Evolutionary conservation across 2,888 invertebrate genomes (phyloP).

Genomic region (Conops quadrifasciatus): DNA sequence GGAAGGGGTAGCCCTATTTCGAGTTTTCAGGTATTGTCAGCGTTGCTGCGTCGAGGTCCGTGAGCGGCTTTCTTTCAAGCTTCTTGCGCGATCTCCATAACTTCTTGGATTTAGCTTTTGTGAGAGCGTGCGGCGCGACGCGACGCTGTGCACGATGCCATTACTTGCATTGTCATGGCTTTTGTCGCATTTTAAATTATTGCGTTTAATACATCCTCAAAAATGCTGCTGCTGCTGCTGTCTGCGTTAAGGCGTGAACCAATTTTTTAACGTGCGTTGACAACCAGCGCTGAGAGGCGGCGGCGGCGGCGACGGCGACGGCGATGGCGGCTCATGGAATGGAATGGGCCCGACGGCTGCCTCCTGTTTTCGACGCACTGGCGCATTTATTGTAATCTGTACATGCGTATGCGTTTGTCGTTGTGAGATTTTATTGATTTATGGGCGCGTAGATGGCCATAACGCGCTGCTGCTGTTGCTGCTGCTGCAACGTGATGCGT

Average conservation of each 20-base stretch:
- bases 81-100: slow-evolving; percentile 24
- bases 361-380: not conserved
- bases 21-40: not conserved
- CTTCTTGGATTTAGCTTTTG: slow-evolving; percentile 24
- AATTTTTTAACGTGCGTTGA: slow-evolving; percentile 25
- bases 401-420: not conserved
- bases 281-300: slow-evolving; percentile 16
- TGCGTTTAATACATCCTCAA: slow-evolving; percentile 27
- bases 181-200: slow-evolving; percentile 31
- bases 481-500: not conserved
- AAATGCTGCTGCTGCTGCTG: too few species aligned
- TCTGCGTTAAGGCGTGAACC: slow-evolving; percentile 35
- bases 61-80: slow-evolving; percentile 30
- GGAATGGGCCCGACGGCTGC: not conserved
- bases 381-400: too few species aligned
- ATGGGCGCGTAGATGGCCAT: slow-evolving; percentile 8
- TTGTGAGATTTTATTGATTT: slow-evolving; percentile 29
- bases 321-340: too few species aligned
- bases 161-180: slow-evolving; percentile 32
- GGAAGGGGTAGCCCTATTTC: too few species aligned
- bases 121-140: not conserved
- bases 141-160: slow-evolving; percentile 14
- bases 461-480: not conserved
- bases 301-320: too few species aligned
- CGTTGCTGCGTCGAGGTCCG: slow-evolving; percentile 36